Base-by-base conservation (phyloP, 2,113 vertebrate genomes). In the Erinaceus europaeus region DNA sequence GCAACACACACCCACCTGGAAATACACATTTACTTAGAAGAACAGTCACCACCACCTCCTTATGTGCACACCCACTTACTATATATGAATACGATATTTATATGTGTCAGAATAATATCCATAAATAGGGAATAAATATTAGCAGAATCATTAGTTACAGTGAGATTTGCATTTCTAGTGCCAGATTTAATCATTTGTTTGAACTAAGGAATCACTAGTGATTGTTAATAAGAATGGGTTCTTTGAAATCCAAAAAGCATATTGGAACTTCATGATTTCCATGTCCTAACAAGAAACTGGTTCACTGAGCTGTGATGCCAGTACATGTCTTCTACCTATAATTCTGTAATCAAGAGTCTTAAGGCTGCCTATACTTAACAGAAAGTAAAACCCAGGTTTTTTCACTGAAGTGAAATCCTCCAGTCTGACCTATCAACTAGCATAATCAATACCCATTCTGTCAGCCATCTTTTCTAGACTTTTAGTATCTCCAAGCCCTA, bases 31-130 rank as follows among this genome's bases (percentile, higher is more conserved):
- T 57, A 79, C 73, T 86, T 64, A 88, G 84, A 73, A 65, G 36
- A 85, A 44, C 52, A 80, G 68, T 94, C 89, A 86, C 68, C 64
- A 73, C 86, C 6, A 0, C 80, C 93, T 91, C 64, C 32, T 84
- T 84, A 74, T 8, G 21, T 5, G 25, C 34, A 90, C 32, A 88
- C 42, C 40, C 68, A 78, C 71, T 84, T 86, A 53, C 72, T 73
- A 61, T 69, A 44, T 88, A 77, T 40, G 52, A 62, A 32, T 25
- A 88, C 64, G 77, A 29, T 84, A 88, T 84, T 64, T 61, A 36
- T 53, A 64, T n/a, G 46, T 71, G 74, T 94, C 89, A 81, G 77
- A 90, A 89, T 59, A 90, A 93, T 68, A 88, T 18, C 86, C 20
- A 90, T 55, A 86, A 93, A 86, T 84, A 90, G 62, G 29, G 18